These are phyloP conservation scores for silkworm (Bombyx mori) DNA, from an alignment of 1,140 invertebrate genomes.

Conservation along the genomic window DNA sequence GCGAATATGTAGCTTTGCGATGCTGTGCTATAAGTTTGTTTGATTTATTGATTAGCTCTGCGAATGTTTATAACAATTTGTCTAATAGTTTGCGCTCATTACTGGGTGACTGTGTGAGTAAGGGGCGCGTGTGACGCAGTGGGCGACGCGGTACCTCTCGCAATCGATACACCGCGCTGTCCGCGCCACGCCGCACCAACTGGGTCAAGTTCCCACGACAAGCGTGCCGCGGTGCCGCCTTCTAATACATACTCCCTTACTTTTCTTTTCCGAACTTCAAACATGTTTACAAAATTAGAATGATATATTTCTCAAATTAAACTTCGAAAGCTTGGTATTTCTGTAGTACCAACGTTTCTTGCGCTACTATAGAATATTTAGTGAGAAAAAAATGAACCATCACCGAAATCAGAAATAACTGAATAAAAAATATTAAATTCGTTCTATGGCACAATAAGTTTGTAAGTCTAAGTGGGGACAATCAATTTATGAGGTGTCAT, in stretches of 20 bases:
- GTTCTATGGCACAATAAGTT: no score
- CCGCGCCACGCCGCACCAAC: slow-evolving; percentile 48
- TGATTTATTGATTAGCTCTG: slow-evolving; percentile 22
- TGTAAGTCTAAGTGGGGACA: background rate
- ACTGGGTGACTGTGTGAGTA: slow-evolving; percentile 35
- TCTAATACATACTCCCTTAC: slow-evolving; percentile 18
- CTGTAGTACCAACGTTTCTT: no score
- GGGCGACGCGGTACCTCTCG: slow-evolving; percentile 46
- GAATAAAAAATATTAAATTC: no score
- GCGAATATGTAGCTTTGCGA: slow-evolving; percentile 39
- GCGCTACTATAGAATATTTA: no score
- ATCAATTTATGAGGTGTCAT: slow-evolving; percentile 12
- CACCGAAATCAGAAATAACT: no score
- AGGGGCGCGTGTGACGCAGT: slow-evolving; percentile 56
- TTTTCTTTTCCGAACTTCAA: background rate
- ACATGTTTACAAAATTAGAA: no score
- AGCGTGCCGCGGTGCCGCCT: slow-evolving; percentile 42
- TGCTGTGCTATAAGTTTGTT: slow-evolving; percentile 29
- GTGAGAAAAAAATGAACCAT: no score
- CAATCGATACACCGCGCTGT: slow-evolving; percentile 56
- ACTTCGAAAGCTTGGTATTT: no score
- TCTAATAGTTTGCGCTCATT: slow-evolving; percentile 20
- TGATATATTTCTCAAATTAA: no score
- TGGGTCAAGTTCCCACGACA: slow-evolving; percentile 67
- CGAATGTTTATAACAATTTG: slow-evolving; percentile 36